Evolutionary conservation across 2,888 invertebrate species (phyloP).

Genomic region (Apodemia hepburni): DNA sequence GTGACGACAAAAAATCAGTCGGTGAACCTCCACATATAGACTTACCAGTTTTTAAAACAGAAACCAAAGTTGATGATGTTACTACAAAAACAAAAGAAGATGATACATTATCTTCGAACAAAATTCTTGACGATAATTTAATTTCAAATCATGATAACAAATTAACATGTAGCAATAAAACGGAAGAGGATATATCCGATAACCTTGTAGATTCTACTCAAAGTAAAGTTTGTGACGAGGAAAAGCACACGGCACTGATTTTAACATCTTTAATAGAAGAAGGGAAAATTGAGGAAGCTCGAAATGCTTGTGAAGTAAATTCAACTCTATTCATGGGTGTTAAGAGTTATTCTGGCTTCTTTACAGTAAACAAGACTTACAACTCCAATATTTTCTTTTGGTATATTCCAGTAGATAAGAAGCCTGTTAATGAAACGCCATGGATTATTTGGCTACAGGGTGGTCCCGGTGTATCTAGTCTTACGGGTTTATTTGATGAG

Average conservation of each 20-base stretch:
- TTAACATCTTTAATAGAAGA: slow-evolving; percentile 60
- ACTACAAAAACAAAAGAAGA: slow-evolving; percentile 15
- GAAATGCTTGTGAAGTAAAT: slow-evolving; percentile 48
- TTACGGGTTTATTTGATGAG: slow-evolving; percentile 64
- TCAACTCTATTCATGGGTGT: slow-evolving; percentile 52
- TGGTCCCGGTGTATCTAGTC: slow-evolving; percentile 88
- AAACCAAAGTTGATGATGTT: slow-evolving; percentile 18
- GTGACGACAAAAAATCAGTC: slow-evolving; percentile 14
- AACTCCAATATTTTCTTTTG: slow-evolving; percentile 91
- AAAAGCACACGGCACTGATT: slow-evolving; percentile 38
- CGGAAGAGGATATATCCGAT: slow-evolving; percentile 16
- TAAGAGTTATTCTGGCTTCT: slow-evolving; percentile 73
- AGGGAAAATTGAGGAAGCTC: slow-evolving; percentile 54
- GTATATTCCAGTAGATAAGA: slow-evolving; percentile 84
- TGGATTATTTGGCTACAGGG: slow-evolving; percentile 95
- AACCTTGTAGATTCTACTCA: slow-evolving; percentile 23
- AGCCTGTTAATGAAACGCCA: slow-evolving; percentile 74
- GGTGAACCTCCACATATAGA: slow-evolving; percentile 20
- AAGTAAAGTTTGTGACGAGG: slow-evolving; percentile 20
- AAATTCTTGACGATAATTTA: not conserved
- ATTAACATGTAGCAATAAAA: not conserved
- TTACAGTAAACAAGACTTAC: slow-evolving; percentile 86
- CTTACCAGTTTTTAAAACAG: slow-evolving; percentile 23
- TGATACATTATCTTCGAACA: not conserved
- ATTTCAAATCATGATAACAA: not conserved